Evolutionary conservation across 2,797 vertebrate genomes (phyloP).

Genomic region (Sebastes reedi): DNA sequence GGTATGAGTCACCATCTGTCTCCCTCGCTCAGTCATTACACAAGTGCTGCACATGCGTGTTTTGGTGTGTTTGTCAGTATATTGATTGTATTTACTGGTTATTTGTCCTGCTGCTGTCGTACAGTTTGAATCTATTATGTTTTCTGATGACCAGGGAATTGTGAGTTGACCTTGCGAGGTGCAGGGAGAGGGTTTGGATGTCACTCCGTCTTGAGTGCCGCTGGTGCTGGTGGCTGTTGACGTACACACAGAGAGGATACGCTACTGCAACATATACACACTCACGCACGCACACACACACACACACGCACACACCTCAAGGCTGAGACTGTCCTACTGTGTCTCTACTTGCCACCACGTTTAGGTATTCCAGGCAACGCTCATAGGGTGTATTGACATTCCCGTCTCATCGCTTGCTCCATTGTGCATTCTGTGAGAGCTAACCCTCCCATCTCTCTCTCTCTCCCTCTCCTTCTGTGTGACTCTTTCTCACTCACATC

Average conservation of each 20-base stretch:
- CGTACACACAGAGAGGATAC: conserved; percentile 18
- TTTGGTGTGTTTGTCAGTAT: conserved; percentile 19
- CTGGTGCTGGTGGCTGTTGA: conserved; percentile 29
- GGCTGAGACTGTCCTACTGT: conserved; percentile 64
- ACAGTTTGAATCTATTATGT: conserved; percentile 34
- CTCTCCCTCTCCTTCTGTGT: conserved; percentile 4
- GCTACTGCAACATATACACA: conserved; percentile 3
- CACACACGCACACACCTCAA: conserved; percentile 44
- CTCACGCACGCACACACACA: conserved; percentile 25
- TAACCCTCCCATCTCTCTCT: conserved; percentile 27
- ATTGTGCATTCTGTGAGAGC: conserved; percentile 78
- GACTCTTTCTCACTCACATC: conserved; percentile 34
- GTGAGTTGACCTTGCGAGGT: conserved; percentile 65
- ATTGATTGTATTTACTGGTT: conserved; percentile 24
- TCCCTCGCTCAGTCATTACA: conserved; percentile 69
- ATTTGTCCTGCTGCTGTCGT: conserved; percentile 20
- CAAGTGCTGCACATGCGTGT: conserved; percentile 42
- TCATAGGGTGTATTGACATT: conserved; percentile 80
- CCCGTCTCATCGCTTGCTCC: conserved; percentile 74
- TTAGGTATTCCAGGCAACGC: conserved; percentile 77
- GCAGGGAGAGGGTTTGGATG: conserved; percentile 20
- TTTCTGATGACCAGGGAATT: conserved; percentile 48
- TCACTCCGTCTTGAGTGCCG: conserved; percentile 11
- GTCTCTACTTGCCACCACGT: conserved; percentile 63
- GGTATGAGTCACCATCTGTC: conserved; percentile 81